Conservation (phyloP, 2,113 vertebrate species). For the Hipposideros armiger region DNA sequence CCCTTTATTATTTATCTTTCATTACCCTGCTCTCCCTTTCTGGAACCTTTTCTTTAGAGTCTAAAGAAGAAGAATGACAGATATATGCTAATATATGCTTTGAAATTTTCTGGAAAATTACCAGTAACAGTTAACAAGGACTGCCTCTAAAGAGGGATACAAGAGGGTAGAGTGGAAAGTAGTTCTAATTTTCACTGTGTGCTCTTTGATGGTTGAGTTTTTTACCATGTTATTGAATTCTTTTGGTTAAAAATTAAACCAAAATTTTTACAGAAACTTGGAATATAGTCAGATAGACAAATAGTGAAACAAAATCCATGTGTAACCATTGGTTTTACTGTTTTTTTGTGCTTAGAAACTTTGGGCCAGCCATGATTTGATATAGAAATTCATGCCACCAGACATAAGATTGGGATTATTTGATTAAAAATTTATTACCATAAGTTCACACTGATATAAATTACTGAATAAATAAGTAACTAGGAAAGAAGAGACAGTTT, state of each 20-base stretch:
- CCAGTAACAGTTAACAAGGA: not conserved
- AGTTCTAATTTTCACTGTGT: constrained; percentile 35
- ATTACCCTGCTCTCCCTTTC: not conserved
- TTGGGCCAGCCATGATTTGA: not conserved
- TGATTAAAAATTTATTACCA: constrained; percentile 30
- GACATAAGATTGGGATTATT: constrained; percentile 41
- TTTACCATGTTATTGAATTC: not conserved
- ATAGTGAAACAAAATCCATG: not conserved
- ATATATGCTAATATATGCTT: not conserved
- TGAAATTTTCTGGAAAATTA: constrained; percentile 11
- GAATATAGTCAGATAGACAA: constrained; percentile 1
- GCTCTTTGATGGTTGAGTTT: constrained; percentile 24
- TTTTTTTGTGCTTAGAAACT: constrained; percentile 13
- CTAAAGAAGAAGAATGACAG: not conserved
- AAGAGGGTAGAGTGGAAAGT: not conserved
- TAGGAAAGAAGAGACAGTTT: not conserved
- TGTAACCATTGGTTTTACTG: not conserved
- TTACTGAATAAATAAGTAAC: constrained; percentile 25
- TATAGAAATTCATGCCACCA: constrained; percentile 39
- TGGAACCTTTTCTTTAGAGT: constrained; percentile 2
- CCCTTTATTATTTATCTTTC: not conserved
- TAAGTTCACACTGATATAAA: not conserved
- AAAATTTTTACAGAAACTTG: not conserved
- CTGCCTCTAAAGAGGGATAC: not conserved
- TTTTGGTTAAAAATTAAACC: constrained; percentile 27